These are phyloP conservation scores for Salvelinus sp. DNA, from an alignment of 2,113 vertebrate genomes.

Conservation along the genomic window DNA sequence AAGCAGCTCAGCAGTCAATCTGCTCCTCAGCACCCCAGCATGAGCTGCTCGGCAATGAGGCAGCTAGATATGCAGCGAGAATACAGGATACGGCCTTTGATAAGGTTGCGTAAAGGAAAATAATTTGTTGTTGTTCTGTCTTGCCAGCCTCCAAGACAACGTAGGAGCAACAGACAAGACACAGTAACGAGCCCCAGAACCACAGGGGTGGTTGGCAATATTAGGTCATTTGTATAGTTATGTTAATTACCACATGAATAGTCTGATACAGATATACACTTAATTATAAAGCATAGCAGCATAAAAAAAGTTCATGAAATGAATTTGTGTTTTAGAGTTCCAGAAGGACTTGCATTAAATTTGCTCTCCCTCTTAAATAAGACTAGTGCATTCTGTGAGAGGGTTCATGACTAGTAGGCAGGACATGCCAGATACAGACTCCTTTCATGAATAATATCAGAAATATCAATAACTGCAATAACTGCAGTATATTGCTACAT, in stretches of 20 bases:
- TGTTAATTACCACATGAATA: background rate
- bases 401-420: no score
- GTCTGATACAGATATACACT: background rate
- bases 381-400: no score
- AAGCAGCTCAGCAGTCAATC: conserved; percentile 2
- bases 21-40: background rate
- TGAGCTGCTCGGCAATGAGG: background rate
- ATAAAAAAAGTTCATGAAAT: no score
- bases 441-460: no score
- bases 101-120: background rate
- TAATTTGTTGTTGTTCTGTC: conserved; percentile 3
- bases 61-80: background rate
- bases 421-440: no score
- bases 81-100: background rate
- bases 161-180: background rate
- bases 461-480: no score
- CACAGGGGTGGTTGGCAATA: background rate
- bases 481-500: no score
- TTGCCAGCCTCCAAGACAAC: background rate
- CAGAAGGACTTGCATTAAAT: no score
- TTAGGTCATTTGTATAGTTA: background rate
- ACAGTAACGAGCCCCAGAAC: background rate
- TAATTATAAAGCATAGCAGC: no score
- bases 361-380: no score
- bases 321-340: no score